These are phyloP conservation scores for Kryptolebias marmoratus DNA, from an alignment of 2,113 vertebrate genomes.

Conservation along the genomic window DNA sequence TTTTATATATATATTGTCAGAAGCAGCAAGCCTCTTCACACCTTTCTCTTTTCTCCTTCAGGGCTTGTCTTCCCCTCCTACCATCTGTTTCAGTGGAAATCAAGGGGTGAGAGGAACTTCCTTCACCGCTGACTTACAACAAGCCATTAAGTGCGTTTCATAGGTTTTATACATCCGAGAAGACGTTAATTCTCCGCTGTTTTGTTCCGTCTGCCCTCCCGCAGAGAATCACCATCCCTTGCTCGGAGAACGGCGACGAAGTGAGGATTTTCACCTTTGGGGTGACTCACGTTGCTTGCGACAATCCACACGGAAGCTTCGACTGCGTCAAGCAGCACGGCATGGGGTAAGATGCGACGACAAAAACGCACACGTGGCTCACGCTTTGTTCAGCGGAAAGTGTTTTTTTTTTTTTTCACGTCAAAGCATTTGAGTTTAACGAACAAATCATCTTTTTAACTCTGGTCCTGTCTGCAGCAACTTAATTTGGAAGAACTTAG, in stretches of 20 bases:
- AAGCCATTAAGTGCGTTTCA: background rate
- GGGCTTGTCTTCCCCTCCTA: conserved; percentile 81
- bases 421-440: too few relatives aligned
- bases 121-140: background rate
- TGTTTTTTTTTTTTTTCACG: too few relatives aligned
- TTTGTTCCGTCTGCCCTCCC: background rate
- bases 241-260: conserved; percentile 77
- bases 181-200: background rate
- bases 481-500: too few relatives aligned
- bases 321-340: conserved; percentile 89
- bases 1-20: too few relatives aligned
- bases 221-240: conserved; percentile 88
- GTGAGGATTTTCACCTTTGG: conserved; percentile 86
- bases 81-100: conserved; percentile 89
- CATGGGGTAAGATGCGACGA: conserved; percentile 78
- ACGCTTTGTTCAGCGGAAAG: too few relatives aligned
- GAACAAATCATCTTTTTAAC: too few relatives aligned
- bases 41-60: conserved; percentile 44
- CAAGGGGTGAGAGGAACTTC: conserved; percentile 86
- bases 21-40: background rate
- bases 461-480: too few relatives aligned
- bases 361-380: background rate
- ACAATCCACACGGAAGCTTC: conserved; percentile 90
- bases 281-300: conserved; percentile 86
- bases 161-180: background rate